These are phyloP conservation scores for Beris morrisii DNA, from an alignment of 2,888 invertebrate species.

Conservation along the genomic window DNA sequence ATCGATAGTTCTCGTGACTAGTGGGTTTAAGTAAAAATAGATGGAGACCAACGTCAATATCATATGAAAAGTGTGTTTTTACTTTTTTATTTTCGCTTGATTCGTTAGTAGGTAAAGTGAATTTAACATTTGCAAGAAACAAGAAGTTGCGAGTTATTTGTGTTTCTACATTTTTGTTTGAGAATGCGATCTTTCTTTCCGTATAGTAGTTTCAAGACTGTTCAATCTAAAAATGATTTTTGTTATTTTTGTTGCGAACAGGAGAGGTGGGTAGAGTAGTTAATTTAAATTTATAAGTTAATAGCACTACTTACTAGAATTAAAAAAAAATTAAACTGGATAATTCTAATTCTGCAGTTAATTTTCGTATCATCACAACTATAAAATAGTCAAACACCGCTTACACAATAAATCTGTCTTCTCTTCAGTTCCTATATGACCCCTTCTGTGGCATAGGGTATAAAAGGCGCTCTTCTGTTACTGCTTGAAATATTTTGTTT, in stretches of 20 bases:
- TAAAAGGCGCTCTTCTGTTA: no score
- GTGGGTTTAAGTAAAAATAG: slow-evolving; percentile 23
- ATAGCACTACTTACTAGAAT: no score
- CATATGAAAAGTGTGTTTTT: slow-evolving; percentile 2
- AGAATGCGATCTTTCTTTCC: slow-evolving; percentile 22
- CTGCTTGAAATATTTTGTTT: no score
- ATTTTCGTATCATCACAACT: no score
- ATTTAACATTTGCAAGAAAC: slow-evolving; percentile 2
- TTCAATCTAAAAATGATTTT: slow-evolving; percentile 13
- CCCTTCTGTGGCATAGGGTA: no score
- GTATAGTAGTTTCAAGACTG: slow-evolving; percentile 8
- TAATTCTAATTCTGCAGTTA: no score
- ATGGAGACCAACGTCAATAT: slow-evolving; percentile 19
- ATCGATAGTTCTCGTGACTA: slow-evolving; percentile 24
- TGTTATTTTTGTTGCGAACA: slow-evolving; percentile 17
- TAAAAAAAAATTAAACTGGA: no score
- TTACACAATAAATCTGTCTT: no score
- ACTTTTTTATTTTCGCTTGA: background rate
- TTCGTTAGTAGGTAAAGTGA: slow-evolving; percentile 19
- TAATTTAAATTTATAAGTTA: background rate
- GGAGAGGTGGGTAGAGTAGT: slow-evolving; percentile 18
- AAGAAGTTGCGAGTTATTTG: background rate
- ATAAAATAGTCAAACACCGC: no score
- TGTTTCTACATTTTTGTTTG: background rate
- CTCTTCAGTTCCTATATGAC: no score